A percentile compares a stretch with the other conserved stretches of the same genome.
These are phyloP conservation scores for Channa argus DNA, from an alignment of 2,113 vertebrate genomes.

Conservation along the genomic window DNA sequence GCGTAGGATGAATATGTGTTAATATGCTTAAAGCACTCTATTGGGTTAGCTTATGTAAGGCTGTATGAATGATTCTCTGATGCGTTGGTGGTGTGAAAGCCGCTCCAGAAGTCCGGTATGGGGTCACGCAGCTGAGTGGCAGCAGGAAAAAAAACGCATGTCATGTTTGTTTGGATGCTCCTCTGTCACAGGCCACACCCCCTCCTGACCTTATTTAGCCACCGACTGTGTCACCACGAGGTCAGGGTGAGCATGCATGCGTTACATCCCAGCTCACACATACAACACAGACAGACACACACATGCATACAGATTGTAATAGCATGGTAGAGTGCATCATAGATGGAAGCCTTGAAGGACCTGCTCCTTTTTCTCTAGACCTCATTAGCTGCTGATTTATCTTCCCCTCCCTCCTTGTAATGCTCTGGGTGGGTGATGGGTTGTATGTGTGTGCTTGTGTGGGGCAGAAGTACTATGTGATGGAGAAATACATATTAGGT, in stretches of 20 bases:
- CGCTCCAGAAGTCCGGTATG: constrained; percentile 35
- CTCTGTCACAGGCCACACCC: constrained; percentile 70
- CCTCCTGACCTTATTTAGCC: constrained; percentile 79
- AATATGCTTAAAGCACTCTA: neutral
- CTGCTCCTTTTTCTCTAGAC: constrained; percentile 87
- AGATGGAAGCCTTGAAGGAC: constrained; percentile 86
- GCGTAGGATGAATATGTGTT: constrained; percentile 40
- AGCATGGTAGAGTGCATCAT: constrained; percentile 80
- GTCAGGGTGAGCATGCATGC: constrained; percentile 85
- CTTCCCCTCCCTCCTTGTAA: constrained; percentile 85
- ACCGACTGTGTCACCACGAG: constrained; percentile 77
- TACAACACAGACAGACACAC: constrained; percentile 51
- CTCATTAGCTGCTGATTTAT: constrained; percentile 93
- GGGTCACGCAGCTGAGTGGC: constrained; percentile 74
- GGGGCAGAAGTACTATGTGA: constrained; percentile 23
- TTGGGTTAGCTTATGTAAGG: constrained; percentile 48
- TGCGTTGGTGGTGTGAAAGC: constrained; percentile 26
- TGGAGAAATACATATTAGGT: constrained; percentile 45
- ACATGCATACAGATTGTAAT: constrained; percentile 68
- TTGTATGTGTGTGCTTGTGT: constrained; percentile 5
- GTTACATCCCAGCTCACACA: constrained; percentile 45
- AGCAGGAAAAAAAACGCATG: constrained; percentile 80
- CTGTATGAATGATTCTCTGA: constrained; percentile 16
- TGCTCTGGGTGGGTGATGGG: constrained; percentile 6
- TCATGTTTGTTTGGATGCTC: constrained; percentile 76